These are phyloP conservation scores for Monomorium pharaonis DNA, from an alignment of 1,140 invertebrate species.

Conservation along the genomic window DNA sequence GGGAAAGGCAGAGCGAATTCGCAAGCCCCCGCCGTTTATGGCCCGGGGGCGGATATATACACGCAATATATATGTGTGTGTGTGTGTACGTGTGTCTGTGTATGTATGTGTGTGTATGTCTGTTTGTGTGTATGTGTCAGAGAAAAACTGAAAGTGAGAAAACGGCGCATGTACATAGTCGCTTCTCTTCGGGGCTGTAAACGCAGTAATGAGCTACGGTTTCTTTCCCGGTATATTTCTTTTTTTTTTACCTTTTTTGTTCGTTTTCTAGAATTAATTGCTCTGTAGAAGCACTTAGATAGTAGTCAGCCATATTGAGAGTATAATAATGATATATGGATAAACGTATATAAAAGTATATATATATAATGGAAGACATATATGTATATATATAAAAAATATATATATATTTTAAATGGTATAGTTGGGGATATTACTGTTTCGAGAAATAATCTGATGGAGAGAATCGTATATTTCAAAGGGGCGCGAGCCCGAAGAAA, in stretches of 20 bases:
- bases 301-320: conserved; percentile 82
- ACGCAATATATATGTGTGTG: conserved; percentile 12
- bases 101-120: not conserved
- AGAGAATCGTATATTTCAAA: conserved; percentile 73
- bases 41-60: conserved; percentile 21
- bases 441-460: conserved; percentile 69
- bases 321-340: conserved; percentile 80
- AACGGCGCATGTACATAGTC: conserved; percentile 73
- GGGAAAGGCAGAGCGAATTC: conserved; percentile 43
- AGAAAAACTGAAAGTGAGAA: conserved; percentile 61
- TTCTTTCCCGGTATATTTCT: conserved; percentile 55
- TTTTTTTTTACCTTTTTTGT: conserved; percentile 57
- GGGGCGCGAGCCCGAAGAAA: conserved; percentile 42
- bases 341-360: conserved; percentile 76
- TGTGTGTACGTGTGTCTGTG: not conserved
- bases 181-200: conserved; percentile 69
- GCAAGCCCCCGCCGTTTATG: conserved; percentile 27
- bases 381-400: conserved; percentile 55
- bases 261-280: conserved; percentile 60
- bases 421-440: conserved; percentile 78
- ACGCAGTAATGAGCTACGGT: conserved; percentile 65
- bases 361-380: conserved; percentile 73
- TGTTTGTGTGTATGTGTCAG: not conserved
- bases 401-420: conserved; percentile 80
- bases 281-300: conserved; percentile 81